A percentile compares a stretch with the other conserved stretches of the same genome.
Evolutionary conservation across 1,140 invertebrate species (phyloP).

Genomic region (Hypothenemus hampei): DNA sequence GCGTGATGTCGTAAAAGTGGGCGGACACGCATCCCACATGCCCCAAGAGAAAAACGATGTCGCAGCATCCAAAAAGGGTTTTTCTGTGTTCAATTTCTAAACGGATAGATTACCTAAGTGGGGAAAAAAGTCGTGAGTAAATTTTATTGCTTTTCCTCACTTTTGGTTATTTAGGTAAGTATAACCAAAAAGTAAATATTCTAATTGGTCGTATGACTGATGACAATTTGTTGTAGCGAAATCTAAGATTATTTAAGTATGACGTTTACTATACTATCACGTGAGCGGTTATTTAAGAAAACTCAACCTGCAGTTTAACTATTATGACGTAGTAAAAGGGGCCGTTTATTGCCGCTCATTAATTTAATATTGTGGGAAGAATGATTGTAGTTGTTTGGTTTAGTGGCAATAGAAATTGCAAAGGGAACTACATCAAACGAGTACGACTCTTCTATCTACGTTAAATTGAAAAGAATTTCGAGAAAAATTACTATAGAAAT

Average conservation of each 20-base stretch:
- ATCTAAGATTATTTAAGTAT: background rate
- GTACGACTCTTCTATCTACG: too few relatives aligned
- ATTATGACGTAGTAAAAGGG: constrained; percentile 20
- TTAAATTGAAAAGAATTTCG: too few relatives aligned
- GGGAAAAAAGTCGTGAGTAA: too few relatives aligned
- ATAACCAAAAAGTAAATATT: too few relatives aligned
- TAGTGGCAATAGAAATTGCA: constrained; percentile 1
- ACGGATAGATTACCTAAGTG: background rate
- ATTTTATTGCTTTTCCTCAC: too few relatives aligned
- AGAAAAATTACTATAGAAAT: too few relatives aligned
- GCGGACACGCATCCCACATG: background rate
- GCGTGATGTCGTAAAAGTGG: constrained; percentile 31
- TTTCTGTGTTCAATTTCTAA: constrained; percentile 18
- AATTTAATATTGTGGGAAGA: constrained; percentile 15
- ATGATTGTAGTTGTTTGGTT: constrained; percentile 8
- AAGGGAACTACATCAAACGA: too few relatives aligned
- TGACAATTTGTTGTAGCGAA: too few relatives aligned
- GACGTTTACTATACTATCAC: constrained; percentile 1
- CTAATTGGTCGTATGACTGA: too few relatives aligned
- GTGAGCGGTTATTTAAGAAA: constrained; percentile 16
- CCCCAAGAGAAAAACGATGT: constrained; percentile 8
- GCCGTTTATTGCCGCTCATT: constrained; percentile 18
- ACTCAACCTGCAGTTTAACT: constrained; percentile 12
- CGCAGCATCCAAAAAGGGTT: constrained; percentile 25
- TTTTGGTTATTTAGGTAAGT: background rate